These are phyloP conservation scores for Hylomyscus alleni DNA, from an alignment of 2,797 vertebrate genomes.

Conservation along the genomic window DNA sequence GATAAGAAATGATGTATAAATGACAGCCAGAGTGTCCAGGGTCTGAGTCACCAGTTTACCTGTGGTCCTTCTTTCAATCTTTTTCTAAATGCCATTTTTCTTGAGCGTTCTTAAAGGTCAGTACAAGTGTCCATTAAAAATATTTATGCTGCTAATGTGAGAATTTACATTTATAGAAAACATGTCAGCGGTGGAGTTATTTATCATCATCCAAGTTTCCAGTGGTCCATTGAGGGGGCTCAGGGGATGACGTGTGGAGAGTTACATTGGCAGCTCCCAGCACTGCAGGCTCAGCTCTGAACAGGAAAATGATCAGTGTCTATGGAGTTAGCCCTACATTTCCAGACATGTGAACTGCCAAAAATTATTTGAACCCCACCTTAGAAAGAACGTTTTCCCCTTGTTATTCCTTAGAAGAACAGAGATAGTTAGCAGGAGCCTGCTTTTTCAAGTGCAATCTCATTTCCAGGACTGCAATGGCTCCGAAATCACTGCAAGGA, in stretches of 20 bases:
- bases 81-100: neutral
- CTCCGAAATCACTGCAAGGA: slow-evolving; percentile 40
- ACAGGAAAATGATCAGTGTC: neutral
- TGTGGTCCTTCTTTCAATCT: neutral
- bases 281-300: neutral
- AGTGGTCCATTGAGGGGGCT: neutral
- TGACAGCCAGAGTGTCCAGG: neutral
- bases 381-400: slow-evolving; percentile 20
- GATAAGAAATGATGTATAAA: slow-evolving; percentile 1
- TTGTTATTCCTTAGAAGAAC: slow-evolving; percentile 61
- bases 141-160: slow-evolving; percentile 20
- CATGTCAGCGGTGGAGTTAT: neutral
- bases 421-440: slow-evolving; percentile 40
- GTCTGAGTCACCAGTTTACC: neutral
- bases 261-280: neutral
- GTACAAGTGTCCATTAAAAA: neutral
- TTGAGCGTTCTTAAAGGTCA: slow-evolving; percentile 53
- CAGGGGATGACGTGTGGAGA: neutral
- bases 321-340: slow-evolving; percentile 2
- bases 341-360: slow-evolving; percentile 32
- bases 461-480: slow-evolving; percentile 49
- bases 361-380: slow-evolving; percentile 58
- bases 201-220: neutral
- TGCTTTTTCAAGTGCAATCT: slow-evolving; percentile 63
- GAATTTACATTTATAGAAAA: slow-evolving; percentile 40